A percentile compares a stretch with the other conserved stretches of the same genome.
phyloP scores from a whole-genome alignment of 2,888 invertebrate species.

The Drosophila ustulata region DNA sequence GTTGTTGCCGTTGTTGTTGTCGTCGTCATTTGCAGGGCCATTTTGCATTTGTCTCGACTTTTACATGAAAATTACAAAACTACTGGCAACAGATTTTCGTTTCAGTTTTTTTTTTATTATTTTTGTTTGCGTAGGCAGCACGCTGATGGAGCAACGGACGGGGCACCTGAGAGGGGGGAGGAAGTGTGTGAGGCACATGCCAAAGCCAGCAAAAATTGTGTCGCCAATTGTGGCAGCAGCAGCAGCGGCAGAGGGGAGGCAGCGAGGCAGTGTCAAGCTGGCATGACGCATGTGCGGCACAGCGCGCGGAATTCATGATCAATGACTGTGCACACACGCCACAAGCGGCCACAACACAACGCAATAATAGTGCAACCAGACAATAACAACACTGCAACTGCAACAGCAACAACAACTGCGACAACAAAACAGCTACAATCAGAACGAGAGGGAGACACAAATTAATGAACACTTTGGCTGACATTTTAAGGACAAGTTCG shows the following conservation, averaged over 20 bases:
- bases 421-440: conserved; percentile 40
- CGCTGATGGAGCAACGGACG: background rate
- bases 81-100: conserved; percentile 69
- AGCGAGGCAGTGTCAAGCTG: conserved; percentile 51
- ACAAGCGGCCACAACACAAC: conserved; percentile 46
- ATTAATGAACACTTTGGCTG: conserved; percentile 80
- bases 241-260: background rate
- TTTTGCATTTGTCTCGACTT: conserved; percentile 78
- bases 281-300: conserved; percentile 75
- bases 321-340: conserved; percentile 76
- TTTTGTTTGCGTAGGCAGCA: conserved; percentile 69
- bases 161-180: background rate
- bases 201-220: conserved; percentile 75
- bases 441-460: conserved; percentile 65
- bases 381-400: conserved; percentile 41
- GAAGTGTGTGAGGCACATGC: conserved; percentile 60
- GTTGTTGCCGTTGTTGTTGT: conserved; percentile 36
- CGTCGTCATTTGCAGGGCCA: conserved; percentile 72
- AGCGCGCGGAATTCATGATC: conserved; percentile 79
- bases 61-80: conserved; percentile 81
- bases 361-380: conserved; percentile 66
- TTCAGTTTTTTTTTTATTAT: conserved; percentile 3
- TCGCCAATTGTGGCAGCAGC: conserved; percentile 61
- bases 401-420: conserved; percentile 27
- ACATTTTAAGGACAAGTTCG: conserved; percentile 82